Conservation (phyloP, 2,888 invertebrate genomes). For the Drosophila anomalata region DNA sequence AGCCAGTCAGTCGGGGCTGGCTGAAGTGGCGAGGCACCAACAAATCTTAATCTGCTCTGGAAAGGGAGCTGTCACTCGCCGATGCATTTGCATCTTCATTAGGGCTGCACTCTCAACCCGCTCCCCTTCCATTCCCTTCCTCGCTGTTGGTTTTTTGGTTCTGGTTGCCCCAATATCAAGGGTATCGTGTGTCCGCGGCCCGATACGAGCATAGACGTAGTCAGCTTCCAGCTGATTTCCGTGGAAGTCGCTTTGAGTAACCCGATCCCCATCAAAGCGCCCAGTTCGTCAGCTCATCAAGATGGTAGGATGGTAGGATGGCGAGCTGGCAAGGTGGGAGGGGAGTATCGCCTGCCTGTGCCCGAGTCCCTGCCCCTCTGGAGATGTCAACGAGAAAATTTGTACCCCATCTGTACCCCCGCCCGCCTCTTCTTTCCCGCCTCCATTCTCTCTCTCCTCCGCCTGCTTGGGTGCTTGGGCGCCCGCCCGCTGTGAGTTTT, state of each 20-base stretch:
- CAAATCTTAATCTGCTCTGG: constrained; percentile 68
- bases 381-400: constrained; percentile 67
- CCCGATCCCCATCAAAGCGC: constrained; percentile 63
- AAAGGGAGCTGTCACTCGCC: constrained; percentile 56
- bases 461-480: constrained; percentile 12
- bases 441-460: neutral
- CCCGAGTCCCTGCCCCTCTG: constrained; percentile 29
- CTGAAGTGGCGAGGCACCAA: constrained; percentile 46
- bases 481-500: constrained; percentile 59
- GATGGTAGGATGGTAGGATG: constrained; percentile 2
- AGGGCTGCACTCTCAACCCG: constrained; percentile 22
- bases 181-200: constrained; percentile 59
- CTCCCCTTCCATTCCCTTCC: neutral
- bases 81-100: constrained; percentile 78
- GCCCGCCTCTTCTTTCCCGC: neutral
- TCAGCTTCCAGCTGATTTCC: constrained; percentile 48
- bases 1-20: constrained; percentile 58
- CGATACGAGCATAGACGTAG: constrained; percentile 21
- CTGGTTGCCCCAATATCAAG: constrained; percentile 55
- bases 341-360: neutral
- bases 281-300: constrained; percentile 50
- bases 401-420: constrained; percentile 7
- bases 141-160: neutral
- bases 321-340: constrained; percentile 6
- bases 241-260: constrained; percentile 41